Evolutionary conservation across 2,113 vertebrate species (phyloP), one percentile per base, ranked within the genome.

Genomic region (Nothoprocta perdicaria): DNA sequence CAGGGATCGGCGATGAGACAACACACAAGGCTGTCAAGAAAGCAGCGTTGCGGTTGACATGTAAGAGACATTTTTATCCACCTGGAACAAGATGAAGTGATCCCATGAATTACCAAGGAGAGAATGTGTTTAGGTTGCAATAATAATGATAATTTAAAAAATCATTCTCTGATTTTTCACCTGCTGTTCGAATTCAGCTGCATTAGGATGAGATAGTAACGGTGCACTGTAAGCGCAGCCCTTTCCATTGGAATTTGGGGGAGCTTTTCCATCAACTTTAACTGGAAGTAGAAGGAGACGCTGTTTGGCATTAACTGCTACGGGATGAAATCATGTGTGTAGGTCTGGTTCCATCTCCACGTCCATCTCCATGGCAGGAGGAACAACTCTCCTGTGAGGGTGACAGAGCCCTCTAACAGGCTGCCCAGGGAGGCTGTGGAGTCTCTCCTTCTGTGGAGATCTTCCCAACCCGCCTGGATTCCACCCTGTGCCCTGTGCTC

Each of bases 281-380:
- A 86, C 80, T 74, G 75, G 84, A 81, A 94, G 84, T 79, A 77
- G 72, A 29, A 92, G 94, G 94, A 83, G 81, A 87, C 67, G 33
- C 55, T 50, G 18, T 57, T 79, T 88, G 85, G 65, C n/a, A 3
- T 83, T 67, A 60, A 67, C 45, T 81, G 27, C 93, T 94, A 35
- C 0, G 4, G 91, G 95, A 91, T 69, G 62, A 90, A 91, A 81
- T 73, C 16, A 3, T 75, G 8, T 27, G 45, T 33, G 35, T 38
- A 38, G 35, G 35, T 38, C 35, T 38, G 35, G 35, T 38, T 38
- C 6, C 35, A 38, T 38, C 35, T 38, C 35, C 35, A 38, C 35
- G 35, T 38, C 35, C 35, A 38, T 38, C 35, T 38, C 35, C 35
- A 38, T 38, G 35, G 35, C 35, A 38, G 35, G 35, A 38, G 35